A percentile compares a stretch with the other conserved stretches of the same genome.
These are phyloP conservation scores for Eolophus roseicapilla DNA, from an alignment of 2,113 vertebrate species.

Conservation along the genomic window DNA sequence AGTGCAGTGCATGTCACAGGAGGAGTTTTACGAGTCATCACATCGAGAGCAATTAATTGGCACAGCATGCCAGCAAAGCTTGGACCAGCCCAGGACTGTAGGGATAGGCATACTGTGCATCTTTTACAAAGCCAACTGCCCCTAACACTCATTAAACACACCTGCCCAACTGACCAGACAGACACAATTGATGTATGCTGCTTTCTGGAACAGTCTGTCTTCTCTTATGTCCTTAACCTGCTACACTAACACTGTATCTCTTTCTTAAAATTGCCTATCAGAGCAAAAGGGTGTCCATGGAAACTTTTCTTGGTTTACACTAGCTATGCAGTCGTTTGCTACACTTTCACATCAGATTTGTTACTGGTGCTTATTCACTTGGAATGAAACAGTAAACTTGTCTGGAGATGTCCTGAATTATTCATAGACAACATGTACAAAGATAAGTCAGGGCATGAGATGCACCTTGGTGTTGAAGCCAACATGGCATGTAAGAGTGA, in stretches of 20 bases:
- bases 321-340: constrained; percentile 42
- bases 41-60: neutral
- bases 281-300: constrained; percentile 54
- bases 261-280: constrained; percentile 41
- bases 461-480: constrained; percentile 27
- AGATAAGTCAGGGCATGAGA: constrained; percentile 70
- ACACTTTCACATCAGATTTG: constrained; percentile 47
- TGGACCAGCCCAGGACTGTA: neutral
- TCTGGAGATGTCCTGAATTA: constrained; percentile 71
- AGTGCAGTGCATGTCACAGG: neutral
- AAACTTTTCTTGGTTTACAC: constrained; percentile 60
- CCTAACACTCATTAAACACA: neutral
- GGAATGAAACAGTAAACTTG: constrained; percentile 68
- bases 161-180: neutral
- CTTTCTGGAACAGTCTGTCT: neutral
- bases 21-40: neutral
- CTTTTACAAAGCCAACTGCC: neutral
- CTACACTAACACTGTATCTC: constrained; percentile 23
- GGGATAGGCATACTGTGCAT: neutral
- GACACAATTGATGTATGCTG: neutral
- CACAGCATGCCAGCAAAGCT: neutral
- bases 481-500: neutral
- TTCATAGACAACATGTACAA: constrained; percentile 54
- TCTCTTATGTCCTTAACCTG: neutral
- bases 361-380: constrained; percentile 68